Evolutionary conservation across 1,140 invertebrate species (phyloP), one percentile per base, ranked within the genome.

Genomic region (Anoplophora glabripennis): DNA sequence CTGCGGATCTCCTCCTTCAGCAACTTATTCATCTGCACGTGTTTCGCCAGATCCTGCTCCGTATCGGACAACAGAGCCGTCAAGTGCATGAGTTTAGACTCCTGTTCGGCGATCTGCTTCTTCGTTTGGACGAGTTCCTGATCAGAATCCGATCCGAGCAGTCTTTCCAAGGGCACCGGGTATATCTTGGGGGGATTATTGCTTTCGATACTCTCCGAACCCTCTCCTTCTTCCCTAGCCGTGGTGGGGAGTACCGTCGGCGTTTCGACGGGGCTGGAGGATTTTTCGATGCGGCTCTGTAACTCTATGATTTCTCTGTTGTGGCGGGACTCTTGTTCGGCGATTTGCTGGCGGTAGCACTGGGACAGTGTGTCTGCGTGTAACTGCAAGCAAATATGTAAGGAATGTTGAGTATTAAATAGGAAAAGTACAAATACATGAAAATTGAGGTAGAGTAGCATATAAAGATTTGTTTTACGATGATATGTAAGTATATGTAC

Each of bases 1-100:
- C 91, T 81, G 34, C 94, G 79, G 57, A 98, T 88, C 77, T 98
- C 94, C 70, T 94, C 90, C 77, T 98, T 97, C 7, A 98, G 80
- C 61, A 95, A 83, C 68, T 91, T 88, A 74, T 90, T 90, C 68
- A 96, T 88, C 77, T 97, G 93, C 41, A 86, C 86, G 54, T 94
- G 80, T 62, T 92, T 86, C n/a, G 89, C 89, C 62, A 94, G 86
- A 75, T 94, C 92, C 57, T 90, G 88, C 76, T 98, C 95, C 51
- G 92, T 92, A 70, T 98, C 95, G 54, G 91, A 86, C 40, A 98
- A 77, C 35, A 98, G 74, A 10, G 84, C 79, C 1, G 89, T 87
- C 58, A 93, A 79, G 77, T 93, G 89, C 57, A 83, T 81, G 3
- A 90, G 79, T 61, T 88, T 84, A 51, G 74, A 79, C 64, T 88